phyloP scores from a whole-genome alignment of 2,797 vertebrate genomes.

The Lacerta bilineata region DNA sequence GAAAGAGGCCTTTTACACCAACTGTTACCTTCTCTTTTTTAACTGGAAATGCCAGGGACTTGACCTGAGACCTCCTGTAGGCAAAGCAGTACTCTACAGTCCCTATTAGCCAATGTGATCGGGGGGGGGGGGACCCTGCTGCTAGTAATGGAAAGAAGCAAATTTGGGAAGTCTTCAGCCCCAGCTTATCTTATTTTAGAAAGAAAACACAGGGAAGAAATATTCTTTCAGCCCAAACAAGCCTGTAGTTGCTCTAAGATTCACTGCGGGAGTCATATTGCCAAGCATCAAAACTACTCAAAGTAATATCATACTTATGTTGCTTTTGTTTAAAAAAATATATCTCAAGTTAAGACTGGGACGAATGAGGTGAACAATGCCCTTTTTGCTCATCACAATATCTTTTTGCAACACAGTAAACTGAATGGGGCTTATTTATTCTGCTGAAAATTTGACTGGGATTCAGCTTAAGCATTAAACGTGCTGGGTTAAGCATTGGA shows the following conservation, averaged over 20 bases:
- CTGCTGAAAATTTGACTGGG: neutral
- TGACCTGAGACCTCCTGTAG: neutral
- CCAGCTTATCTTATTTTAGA: neutral
- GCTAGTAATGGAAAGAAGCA: neutral
- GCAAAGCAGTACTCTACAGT: neutral
- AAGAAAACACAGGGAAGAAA: conserved; percentile 44
- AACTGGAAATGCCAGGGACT: neutral
- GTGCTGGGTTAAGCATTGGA: neutral
- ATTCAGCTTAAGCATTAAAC: neutral
- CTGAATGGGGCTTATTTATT: neutral
- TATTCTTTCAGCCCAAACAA: conserved; percentile 54
- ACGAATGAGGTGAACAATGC: neutral
- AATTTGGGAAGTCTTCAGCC: neutral
- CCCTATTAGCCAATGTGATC: neutral
- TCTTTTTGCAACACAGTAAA: neutral
- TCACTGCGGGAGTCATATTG: neutral
- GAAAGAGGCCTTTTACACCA: neutral
- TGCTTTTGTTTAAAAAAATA: neutral
- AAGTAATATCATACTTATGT: neutral
- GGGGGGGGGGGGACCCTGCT: too few relatives aligned
- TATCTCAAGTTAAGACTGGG: neutral
- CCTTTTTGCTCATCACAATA: neutral
- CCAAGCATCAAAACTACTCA: neutral
- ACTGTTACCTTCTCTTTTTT: neutral
- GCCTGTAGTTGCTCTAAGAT: conserved; percentile 37